A percentile compares a stretch with the other conserved stretches of the same genome.
These are phyloP conservation scores for Pristionchus exspectatus DNA, from an alignment of 2,888 invertebrate species.

Conservation along the genomic window DNA sequence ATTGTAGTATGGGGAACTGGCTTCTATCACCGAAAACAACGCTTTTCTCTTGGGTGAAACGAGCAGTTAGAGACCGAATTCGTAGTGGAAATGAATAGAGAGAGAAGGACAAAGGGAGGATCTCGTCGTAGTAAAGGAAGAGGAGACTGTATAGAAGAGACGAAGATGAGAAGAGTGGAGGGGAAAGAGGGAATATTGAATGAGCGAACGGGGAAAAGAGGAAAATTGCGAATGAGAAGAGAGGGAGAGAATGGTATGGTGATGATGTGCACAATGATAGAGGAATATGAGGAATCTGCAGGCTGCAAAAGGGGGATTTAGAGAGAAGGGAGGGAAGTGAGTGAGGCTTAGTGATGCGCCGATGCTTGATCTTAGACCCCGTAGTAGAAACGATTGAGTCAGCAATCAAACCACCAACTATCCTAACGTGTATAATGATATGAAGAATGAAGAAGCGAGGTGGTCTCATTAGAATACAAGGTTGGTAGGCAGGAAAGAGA, in stretches of 20 bases:
- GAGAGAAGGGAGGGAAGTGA: conserved; percentile 41
- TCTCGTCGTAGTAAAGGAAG: background rate
- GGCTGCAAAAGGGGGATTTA: background rate
- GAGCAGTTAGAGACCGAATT: conserved; percentile 7
- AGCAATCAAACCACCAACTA: background rate
- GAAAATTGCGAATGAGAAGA: conserved; percentile 55
- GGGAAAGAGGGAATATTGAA: conserved; percentile 55
- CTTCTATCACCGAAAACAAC: background rate
- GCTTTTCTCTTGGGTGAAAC: background rate
- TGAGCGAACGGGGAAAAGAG: conserved; percentile 55
- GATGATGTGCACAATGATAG: conserved; percentile 23
- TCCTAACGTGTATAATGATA: background rate
- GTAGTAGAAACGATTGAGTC: background rate
- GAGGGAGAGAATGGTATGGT: background rate
- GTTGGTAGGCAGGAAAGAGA: conserved; percentile 39
- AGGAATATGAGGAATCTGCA: background rate
- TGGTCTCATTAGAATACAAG: conserved; percentile 53
- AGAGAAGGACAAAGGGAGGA: conserved; percentile 20
- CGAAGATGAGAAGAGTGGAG: conserved; percentile 40
- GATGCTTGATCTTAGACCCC: background rate
- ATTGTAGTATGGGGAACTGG: background rate
- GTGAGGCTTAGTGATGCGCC: background rate
- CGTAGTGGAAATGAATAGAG: conserved; percentile 7
- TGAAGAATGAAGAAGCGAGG: background rate
- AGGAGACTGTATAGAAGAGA: conserved; percentile 17